Conservation (phyloP, 2,888 invertebrate species). For the Emmelina monodactyla region DNA sequence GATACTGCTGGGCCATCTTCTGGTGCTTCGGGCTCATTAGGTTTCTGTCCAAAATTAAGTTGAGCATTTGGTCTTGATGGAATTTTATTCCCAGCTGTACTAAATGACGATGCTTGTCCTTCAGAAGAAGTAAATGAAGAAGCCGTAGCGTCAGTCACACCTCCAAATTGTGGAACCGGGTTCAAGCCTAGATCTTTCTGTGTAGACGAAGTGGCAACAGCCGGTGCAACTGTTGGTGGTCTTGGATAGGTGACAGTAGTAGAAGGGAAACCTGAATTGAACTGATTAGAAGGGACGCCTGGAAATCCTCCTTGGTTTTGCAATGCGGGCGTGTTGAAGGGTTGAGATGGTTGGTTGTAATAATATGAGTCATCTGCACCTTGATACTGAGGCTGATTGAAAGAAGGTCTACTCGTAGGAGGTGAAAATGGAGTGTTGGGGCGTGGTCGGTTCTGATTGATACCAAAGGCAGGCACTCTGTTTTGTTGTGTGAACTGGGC, state of each 20-base stretch:
- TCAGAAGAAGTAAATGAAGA: slow-evolving; percentile 17
- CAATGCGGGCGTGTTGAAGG: slow-evolving; percentile 23
- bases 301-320: slow-evolving; percentile 21
- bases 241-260: slow-evolving; percentile 19
- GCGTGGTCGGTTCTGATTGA: too few species aligned
- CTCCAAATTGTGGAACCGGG: slow-evolving; percentile 19
- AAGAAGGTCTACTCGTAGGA: slow-evolving; percentile 6
- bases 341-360: slow-evolving; percentile 34
- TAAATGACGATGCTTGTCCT: slow-evolving; percentile 6
- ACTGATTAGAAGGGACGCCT: slow-evolving; percentile 24
- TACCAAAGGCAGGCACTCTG: too few species aligned
- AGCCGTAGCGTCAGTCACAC: slow-evolving; percentile 34
- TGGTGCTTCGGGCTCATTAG: slow-evolving; percentile 11
- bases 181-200: slow-evolving; percentile 8
- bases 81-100: not conserved
- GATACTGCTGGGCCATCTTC: slow-evolving; percentile 9
- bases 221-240: slow-evolving; percentile 17
- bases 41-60: slow-evolving; percentile 10
- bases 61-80: not conserved
- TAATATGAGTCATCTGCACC: slow-evolving; percentile 31
- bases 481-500: too few species aligned
- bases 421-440: too few species aligned
- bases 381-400: slow-evolving; percentile 22
- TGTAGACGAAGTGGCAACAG: slow-evolving; percentile 16
- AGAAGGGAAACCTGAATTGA: slow-evolving; percentile 18